Evolutionary conservation across 2,888 invertebrate species (phyloP), one percentile per base, ranked within the genome.

Genomic region (Agrotis exclamationis): DNA sequence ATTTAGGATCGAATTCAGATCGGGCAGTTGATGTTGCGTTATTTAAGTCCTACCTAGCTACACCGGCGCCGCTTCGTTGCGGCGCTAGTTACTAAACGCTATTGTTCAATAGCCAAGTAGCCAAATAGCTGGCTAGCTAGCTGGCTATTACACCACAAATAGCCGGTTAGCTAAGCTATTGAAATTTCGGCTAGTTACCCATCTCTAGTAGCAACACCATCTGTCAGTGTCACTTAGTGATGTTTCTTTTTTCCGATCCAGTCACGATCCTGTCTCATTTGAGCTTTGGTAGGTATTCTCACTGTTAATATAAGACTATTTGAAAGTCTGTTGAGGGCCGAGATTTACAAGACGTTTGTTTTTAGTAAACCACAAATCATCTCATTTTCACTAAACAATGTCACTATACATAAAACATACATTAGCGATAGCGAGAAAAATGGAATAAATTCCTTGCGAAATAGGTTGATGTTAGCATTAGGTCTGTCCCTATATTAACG

Each of bases 401-500:
- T 22, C 33, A 7, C 3, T 28, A 28, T 28, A 28, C 28, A 28
- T 28, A 28, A 5, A 28, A 28, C 24, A 24, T 24, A 18, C 7
- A 39, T 48, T 14, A 20, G 18, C 48, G 18, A 14, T n/a, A 44
- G 54, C n/a, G 13, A 22, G 24, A 22, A 24, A 13, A 66, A 44
- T 28, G 16, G 20, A 28, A 24, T n/a, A 20, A 18, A 2, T 16
- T 71, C 47, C 14, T 73, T 3, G 39, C 5, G 51, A 44, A 60
- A 68, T 53, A 54, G 48, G 24, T 65, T 56, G 59, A 50, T 63
- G 24, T 28, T 24, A 50, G 53, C 33, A 58, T 33, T 58, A 83
- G 63, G 83, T 83, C 81, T 84, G 70, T 57, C 47, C 63, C 59
- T 24, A 63, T 71, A 62, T 64, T 74, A 76, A 72, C 74, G 78